Percentiles rank a stretch among this genome's conserved stretches.
phyloP scores from a whole-genome alignment of 2,797 vertebrate genomes.

The Aphelocoma californica region DNA sequence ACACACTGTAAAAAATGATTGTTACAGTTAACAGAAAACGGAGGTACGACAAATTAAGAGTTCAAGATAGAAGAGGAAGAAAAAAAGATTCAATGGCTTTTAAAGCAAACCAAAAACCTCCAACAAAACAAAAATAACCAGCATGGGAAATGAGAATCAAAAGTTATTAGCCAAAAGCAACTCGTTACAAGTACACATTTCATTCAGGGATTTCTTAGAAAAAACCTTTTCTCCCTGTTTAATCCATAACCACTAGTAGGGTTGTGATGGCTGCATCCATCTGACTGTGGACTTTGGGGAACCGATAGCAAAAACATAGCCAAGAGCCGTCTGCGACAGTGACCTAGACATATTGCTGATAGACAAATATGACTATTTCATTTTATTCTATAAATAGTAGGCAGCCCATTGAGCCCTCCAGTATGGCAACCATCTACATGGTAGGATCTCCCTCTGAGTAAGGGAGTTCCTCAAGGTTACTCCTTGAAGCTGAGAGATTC shows the following conservation, averaged over 20 bases:
- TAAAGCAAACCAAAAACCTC: not conserved
- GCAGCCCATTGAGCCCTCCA: not conserved
- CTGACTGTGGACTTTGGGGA: not conserved
- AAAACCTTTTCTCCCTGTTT: not conserved
- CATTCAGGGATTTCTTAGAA: not conserved
- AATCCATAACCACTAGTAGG: not conserved
- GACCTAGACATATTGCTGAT: no score
- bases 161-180: not conserved
- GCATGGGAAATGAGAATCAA: not conserved
- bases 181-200: not conserved
- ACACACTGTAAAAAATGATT: fast-evolving
- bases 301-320: fast-evolving
- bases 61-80: not conserved
- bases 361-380: no score
- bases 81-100: not conserved
- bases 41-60: not conserved
- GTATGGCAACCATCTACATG: no score
- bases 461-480: not conserved
- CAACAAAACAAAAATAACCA: not conserved
- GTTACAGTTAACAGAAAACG: not conserved
- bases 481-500: not conserved
- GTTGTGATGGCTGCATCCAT: no score
- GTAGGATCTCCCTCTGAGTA: not conserved
- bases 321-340: not conserved
- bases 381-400: not conserved